Evolutionary conservation across 2,113 vertebrate genomes (phyloP).

Genomic region (Prietella phreatophila): DNA sequence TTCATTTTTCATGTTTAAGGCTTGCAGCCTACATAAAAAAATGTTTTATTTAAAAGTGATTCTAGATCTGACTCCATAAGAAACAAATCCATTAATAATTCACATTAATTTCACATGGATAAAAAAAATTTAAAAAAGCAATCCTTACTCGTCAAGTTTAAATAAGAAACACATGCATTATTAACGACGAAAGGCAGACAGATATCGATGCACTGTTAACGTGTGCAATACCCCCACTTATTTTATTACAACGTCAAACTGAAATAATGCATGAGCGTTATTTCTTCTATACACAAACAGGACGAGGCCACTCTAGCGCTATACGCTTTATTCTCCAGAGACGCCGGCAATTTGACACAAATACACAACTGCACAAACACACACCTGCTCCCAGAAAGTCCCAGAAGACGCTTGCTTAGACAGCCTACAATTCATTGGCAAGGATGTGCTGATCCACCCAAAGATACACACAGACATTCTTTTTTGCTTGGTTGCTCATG

Average conservation of each 20-base stretch:
- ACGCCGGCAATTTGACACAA: neutral
- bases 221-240: neutral
- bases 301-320: neutral
- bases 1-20: neutral
- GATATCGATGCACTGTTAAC: neutral
- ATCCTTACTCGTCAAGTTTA: neutral
- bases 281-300: neutral
- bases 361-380: neutral
- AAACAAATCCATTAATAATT: neutral
- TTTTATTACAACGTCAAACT: neutral
- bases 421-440: neutral
- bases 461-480: neutral
- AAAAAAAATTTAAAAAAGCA: no score
- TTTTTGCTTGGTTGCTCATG: neutral
- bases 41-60: no score
- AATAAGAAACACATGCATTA: constrained; percentile 25
- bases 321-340: neutral
- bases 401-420: neutral
- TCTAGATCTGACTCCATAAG: neutral
- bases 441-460: neutral
- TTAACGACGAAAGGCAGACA: constrained; percentile 4
- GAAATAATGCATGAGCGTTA: neutral
- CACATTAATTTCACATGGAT: neutral
- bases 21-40: no score
- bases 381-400: neutral